A percentile compares a stretch with the other conserved stretches of the same genome.
Evolutionary conservation across 23 tunicate species (phyloP).

Genomic region (Aplidium turbinatum): DNA sequence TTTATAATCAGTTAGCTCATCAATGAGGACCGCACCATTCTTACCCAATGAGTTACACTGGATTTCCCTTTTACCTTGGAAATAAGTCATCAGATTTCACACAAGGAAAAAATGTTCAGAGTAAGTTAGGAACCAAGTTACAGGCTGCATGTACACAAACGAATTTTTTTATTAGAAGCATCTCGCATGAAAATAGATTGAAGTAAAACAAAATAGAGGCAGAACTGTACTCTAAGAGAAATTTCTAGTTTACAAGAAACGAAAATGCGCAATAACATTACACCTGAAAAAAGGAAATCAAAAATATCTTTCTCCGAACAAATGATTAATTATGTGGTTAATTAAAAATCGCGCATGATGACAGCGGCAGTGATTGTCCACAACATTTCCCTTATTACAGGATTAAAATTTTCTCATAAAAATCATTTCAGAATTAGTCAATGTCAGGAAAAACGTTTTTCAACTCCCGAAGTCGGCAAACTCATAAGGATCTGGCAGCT

Average conservation of each 20-base stretch:
- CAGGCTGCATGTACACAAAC: too few species aligned
- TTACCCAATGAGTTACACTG: too few species aligned
- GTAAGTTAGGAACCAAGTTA: too few species aligned
- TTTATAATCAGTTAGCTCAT: too few species aligned
- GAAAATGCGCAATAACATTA: slow-evolving; percentile 2
- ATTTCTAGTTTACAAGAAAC: neutral
- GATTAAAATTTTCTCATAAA: slow-evolving; percentile 26
- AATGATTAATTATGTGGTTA: neutral
- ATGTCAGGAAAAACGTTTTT: slow-evolving; percentile 16
- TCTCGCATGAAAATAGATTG: slow-evolving; percentile 18
- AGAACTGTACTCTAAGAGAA: slow-evolving; percentile 22
- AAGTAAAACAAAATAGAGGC: slow-evolving; percentile 15
- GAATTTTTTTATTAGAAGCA: slow-evolving; percentile 8
- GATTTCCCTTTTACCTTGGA: too few species aligned
- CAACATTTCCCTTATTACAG: too few species aligned
- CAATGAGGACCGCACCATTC: too few species aligned
- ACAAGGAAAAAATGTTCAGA: too few species aligned
- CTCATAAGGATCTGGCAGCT: slow-evolving; percentile 35
- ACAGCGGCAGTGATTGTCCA: too few species aligned
- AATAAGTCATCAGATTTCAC: too few species aligned
- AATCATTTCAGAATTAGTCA: slow-evolving; percentile 20
- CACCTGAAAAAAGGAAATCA: slow-evolving; percentile 15
- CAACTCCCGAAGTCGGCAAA: slow-evolving; percentile 37
- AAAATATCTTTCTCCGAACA: neutral
- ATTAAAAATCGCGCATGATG: neutral